Base-by-base conservation (phyloP, 2,797 vertebrate genomes). In the Microctenopoma steveboyesi region DNA sequence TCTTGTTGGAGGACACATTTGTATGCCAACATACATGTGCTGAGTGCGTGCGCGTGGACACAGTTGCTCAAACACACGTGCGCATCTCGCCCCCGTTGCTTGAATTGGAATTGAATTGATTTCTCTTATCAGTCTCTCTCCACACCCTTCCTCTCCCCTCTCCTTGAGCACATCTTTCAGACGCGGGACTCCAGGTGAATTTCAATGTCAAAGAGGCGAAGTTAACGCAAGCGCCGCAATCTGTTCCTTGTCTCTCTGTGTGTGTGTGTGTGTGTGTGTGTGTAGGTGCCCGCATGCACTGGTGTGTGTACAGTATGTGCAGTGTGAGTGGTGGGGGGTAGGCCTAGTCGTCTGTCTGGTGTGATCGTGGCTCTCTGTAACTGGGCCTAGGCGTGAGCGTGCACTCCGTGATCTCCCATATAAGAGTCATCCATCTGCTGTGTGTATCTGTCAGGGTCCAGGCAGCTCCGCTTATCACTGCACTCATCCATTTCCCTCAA, bases 401-500 rank as follows among this genome's bases (percentile, higher is more conserved):
- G 87, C 85, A 74, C 89, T 88, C 89, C 80, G 86, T 88, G 91
- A 92, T 94, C 89, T 89, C 82, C 85, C 78, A 82, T 88, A 93
- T 93, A 92, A 93, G 88, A 91, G 84, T 89, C 91, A 92, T 93
- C 93, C 91, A 93, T 94, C 93, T 93, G 91, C 86, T 80, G 79
- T 67, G 86, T 89, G 86, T 86, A 71, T 89, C 88, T 91, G 91
- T 92, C 93, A 88, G 85, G 84, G 72, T 81, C 83, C 78, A 43
- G 85, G 82, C 87, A 74, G 84, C 83, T 63, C 88, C 69, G 76
- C 87, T 92, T 92, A 94, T 93, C 91, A 75, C 82, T 59, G 82
- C 86, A 79, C 82, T 85, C 89, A 89, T 91, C 90, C 86, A 79
- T 90, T 89, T 83, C 87, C 87, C 76, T 88, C 86, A 66, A 49